These are phyloP conservation scores for Epizoanthus stellaris DNA, from an alignment of 92 coral and sea anemone species.

Conservation along the genomic window DNA sequence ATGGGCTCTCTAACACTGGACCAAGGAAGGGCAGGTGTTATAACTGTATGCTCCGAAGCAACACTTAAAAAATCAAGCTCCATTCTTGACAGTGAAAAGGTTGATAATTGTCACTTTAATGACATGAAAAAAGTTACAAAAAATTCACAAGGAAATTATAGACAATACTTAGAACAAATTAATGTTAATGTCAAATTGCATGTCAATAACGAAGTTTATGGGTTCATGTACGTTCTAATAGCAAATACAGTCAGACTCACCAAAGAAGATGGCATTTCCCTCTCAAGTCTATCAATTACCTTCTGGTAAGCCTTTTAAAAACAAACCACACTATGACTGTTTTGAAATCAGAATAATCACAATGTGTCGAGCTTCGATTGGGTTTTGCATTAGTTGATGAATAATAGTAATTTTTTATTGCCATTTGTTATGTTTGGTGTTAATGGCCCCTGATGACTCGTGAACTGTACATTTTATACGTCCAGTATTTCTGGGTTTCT, in stretches of 20 bases:
- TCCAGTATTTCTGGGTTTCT: background rate
- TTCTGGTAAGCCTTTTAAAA: slow-evolving; percentile 79
- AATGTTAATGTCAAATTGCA: background rate
- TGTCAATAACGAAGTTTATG: background rate
- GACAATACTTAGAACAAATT: no score
- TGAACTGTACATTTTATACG: background rate
- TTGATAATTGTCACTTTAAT: no score
- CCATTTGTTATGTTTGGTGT: no score
- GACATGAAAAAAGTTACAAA: no score
- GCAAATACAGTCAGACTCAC: slow-evolving; percentile 19
- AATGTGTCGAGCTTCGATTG: no score
- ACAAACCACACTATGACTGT: slow-evolving; percentile 19
- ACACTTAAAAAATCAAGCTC: no score
- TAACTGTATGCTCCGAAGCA: no score
- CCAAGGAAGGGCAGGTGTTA: no score
- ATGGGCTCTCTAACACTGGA: no score
- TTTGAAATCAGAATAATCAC: background rate
- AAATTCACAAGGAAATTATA: no score
- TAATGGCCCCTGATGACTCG: background rate
- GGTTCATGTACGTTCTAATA: background rate
- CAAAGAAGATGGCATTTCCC: slow-evolving; percentile 69
- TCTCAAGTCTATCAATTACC: slow-evolving; percentile 88
- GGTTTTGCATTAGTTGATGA: background rate
- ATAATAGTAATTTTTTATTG: background rate
- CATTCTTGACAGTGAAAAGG: no score